Conservation (phyloP, 2,797 vertebrate species). For the Antennarius maculatus region DNA sequence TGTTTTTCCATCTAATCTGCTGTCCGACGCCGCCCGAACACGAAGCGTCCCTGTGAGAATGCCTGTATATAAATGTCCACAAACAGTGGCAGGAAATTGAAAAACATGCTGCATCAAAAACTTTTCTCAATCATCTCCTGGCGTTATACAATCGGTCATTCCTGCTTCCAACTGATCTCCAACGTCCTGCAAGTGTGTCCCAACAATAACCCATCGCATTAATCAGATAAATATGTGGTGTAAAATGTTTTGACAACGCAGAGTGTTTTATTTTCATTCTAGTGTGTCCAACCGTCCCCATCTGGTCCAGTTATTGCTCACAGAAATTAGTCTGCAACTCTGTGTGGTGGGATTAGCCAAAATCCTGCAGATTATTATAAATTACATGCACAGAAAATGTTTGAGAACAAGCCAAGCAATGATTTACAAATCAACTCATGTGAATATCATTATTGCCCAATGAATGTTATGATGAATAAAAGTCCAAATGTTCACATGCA, state of each 20-base stretch:
- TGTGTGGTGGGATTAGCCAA: slow-evolving; percentile 6
- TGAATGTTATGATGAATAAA: slow-evolving; percentile 8
- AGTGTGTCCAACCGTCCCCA: slow-evolving; percentile 44
- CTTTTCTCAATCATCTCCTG: not conserved
- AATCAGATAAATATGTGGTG: slow-evolving; percentile 32
- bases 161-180: not conserved
- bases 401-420: slow-evolving; percentile 8
- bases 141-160: slow-evolving; percentile 5
- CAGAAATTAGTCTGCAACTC: slow-evolving; percentile 17
- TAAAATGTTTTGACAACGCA: slow-evolving; percentile 52
- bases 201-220: slow-evolving; percentile 2
- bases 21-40: slow-evolving; percentile 26
- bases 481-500: slow-evolving; percentile 10
- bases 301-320: slow-evolving; percentile 51
- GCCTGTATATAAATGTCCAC: slow-evolving; percentile 44
- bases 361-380: slow-evolving; percentile 8
- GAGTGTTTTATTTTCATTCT: slow-evolving; percentile 60
- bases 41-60: slow-evolving; percentile 56
- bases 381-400: not conserved
- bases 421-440: not conserved
- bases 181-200: not conserved
- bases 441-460: slow-evolving; percentile 41
- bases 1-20: slow-evolving; percentile 63
- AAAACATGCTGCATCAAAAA: slow-evolving; percentile 35
- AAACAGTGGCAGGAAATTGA: slow-evolving; percentile 30